Evolutionary conservation across 30 jellyfish, hydroid and myxozoan species (phyloP).

Genomic region (Morbakka virulenta): DNA sequence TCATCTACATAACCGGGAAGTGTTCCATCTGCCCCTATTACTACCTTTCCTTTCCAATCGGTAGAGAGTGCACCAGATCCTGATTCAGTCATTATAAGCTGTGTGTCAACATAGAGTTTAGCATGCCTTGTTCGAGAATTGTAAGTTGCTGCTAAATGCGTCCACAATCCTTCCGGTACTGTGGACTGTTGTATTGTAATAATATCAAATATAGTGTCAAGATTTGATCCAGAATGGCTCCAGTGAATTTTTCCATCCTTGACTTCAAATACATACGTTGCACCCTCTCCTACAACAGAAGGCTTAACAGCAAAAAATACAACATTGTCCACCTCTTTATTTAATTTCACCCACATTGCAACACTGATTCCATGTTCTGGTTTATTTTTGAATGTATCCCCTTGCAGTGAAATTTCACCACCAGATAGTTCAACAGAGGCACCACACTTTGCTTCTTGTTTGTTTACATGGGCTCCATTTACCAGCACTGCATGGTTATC

Average conservation of each 20-base stretch:
- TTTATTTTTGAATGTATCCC: slow-evolving; percentile 66
- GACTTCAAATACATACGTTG: slow-evolving; percentile 74
- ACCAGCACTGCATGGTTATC: slow-evolving; percentile 81
- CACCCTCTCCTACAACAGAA: slow-evolving; percentile 78
- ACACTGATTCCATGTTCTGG: slow-evolving; percentile 77
- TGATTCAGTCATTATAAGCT: slow-evolving; percentile 68
- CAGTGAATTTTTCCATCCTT: slow-evolving; percentile 94
- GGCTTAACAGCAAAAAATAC: slow-evolving; percentile 75
- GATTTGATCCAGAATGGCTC: slow-evolving; percentile 79
- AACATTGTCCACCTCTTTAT: slow-evolving; percentile 74
- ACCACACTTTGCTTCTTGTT: slow-evolving; percentile 90
- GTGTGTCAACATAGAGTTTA: slow-evolving; percentile 77
- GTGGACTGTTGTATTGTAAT: slow-evolving; percentile 80
- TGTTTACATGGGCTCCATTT: slow-evolving; percentile 90
- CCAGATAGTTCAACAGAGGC: slow-evolving; percentile 90
- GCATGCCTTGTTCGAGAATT: slow-evolving; percentile 80
- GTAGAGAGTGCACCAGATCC: slow-evolving; percentile 90
- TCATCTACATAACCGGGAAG: slow-evolving; percentile 97
- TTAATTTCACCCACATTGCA: slow-evolving; percentile 96
- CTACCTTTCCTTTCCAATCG: slow-evolving; percentile 82
- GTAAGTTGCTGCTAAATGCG: slow-evolving; percentile 95
- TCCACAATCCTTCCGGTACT: slow-evolving; percentile 95
- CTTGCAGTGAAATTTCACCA: slow-evolving; percentile 86
- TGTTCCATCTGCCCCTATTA: slow-evolving; percentile 90
- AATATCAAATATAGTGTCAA: slow-evolving; percentile 70